Percentiles rank a stretch among this genome's conserved stretches.
Conservation (phyloP, 2,888 invertebrate genomes). For the Tenthredo amoena region DNA sequence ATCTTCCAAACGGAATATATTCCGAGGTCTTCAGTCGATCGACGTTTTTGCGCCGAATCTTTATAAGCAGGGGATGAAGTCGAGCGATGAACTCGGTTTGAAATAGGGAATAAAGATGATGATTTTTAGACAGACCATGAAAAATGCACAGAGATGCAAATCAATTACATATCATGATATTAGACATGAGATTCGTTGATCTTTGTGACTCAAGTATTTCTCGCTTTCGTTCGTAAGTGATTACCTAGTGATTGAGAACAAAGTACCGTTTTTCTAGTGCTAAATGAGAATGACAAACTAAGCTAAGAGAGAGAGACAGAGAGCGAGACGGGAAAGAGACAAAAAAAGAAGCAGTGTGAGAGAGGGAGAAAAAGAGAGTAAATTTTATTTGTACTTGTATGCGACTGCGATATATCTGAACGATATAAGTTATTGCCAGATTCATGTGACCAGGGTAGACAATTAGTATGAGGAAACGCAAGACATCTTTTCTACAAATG, state of each 20-base stretch:
- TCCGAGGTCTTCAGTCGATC: neutral
- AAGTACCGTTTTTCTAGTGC: neutral
- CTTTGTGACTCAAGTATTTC: neutral
- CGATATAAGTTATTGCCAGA: neutral
- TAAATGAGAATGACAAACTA: neutral
- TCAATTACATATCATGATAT: neutral
- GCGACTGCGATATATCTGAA: neutral
- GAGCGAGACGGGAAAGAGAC: neutral
- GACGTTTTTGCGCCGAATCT: neutral
- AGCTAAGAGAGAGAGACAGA: neutral
- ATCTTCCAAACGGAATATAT: neutral
- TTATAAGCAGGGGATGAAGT: neutral
- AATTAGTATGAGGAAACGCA: conserved; percentile 4
- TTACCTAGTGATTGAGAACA: neutral
- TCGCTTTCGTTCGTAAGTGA: neutral
- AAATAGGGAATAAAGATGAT: neutral
- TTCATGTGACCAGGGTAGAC: neutral
- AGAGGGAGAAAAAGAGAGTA: neutral
- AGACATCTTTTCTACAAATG: neutral
- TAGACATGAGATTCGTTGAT: neutral
- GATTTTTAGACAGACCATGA: neutral
- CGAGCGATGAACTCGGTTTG: neutral
- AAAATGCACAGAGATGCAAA: neutral
- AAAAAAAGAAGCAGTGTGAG: neutral
- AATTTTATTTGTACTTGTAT: neutral